phyloP scores from a whole-genome alignment of 2,888 invertebrate species.

The Resseliella maxima region DNA sequence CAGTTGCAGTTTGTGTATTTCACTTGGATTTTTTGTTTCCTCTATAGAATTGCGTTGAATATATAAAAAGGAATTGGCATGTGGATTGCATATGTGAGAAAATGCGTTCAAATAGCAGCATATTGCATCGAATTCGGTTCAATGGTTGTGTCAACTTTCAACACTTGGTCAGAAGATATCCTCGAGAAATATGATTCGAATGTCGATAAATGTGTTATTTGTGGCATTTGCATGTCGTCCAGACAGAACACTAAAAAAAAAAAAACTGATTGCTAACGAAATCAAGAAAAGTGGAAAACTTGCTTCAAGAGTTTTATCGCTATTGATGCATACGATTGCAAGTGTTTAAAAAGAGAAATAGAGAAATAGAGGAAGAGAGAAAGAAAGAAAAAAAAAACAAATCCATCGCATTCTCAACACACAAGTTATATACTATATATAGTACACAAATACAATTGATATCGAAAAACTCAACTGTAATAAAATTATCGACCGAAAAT shows the following conservation, averaged over 20 bases:
- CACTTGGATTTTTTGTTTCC: not conserved
- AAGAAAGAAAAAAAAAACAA: not conserved
- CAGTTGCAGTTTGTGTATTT: not conserved
- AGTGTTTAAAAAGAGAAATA: not conserved
- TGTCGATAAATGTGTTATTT: conserved; percentile 3
- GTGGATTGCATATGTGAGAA: not conserved
- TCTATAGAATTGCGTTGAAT: not conserved
- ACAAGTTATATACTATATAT: too few relatives aligned
- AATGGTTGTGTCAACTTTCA: not conserved
- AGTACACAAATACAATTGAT: too few relatives aligned
- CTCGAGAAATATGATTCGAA: conserved; percentile 22
- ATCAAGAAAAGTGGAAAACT: conserved; percentile 23
- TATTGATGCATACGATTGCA: not conserved
- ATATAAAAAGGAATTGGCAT: conserved; percentile 6
- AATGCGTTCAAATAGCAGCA: not conserved
- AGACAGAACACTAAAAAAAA: too few relatives aligned
- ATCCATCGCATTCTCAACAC: too few relatives aligned
- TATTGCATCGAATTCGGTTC: not conserved
- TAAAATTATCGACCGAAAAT: conserved; percentile 23
- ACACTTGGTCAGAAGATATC: not conserved
- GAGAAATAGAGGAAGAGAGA: not conserved
- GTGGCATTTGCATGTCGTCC: not conserved
- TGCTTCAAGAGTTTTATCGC: not conserved
- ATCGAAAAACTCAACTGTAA: not conserved
- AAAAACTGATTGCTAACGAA: conserved; percentile 3